These are phyloP conservation scores for Gymnoscopelus microlampas DNA, from an alignment of 2,797 vertebrate species.

Conservation along the genomic window DNA sequence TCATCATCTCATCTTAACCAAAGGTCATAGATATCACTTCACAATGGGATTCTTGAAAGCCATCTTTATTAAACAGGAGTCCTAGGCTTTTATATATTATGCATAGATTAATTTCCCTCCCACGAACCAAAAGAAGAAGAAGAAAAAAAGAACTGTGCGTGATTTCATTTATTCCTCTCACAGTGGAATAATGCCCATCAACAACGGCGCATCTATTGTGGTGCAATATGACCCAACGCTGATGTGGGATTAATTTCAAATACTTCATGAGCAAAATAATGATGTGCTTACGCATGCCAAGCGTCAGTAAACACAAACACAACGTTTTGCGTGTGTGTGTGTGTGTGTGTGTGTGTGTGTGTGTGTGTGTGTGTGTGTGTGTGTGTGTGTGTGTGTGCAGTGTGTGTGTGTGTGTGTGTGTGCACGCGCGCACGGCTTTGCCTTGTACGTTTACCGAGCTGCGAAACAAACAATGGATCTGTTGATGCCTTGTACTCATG, in stretches of 20 bases:
- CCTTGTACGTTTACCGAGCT: no score
- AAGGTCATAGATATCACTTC: not conserved
- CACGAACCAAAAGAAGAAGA: constrained; percentile 23
- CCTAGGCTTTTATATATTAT: constrained; percentile 36
- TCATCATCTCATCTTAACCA: constrained; percentile 19
- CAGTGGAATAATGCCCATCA: constrained; percentile 24
- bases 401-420: no score
- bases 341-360: no score
- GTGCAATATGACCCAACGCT: constrained; percentile 49
- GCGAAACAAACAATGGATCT: no score
- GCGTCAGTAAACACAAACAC: not conserved
- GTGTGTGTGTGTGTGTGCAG: no score
- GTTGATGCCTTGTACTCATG: no score
- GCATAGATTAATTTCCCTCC: constrained; percentile 46
- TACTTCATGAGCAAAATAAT: constrained; percentile 31
- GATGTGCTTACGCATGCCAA: not conserved
- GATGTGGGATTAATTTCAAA: constrained; percentile 36
- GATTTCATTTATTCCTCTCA: constrained; percentile 34
- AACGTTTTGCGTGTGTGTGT: no score
- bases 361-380: no score
- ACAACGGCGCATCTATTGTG: constrained; percentile 10
- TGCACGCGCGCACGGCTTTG: no score
- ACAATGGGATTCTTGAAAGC: constrained; percentile 20
- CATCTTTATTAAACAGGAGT: constrained; percentile 40
- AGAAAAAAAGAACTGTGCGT: constrained; percentile 13